Percentiles rank a stretch among this genome's conserved stretches.
These are phyloP conservation scores for Esox masquinongy DNA, from an alignment of 2,797 vertebrate genomes.

Conservation along the genomic window DNA sequence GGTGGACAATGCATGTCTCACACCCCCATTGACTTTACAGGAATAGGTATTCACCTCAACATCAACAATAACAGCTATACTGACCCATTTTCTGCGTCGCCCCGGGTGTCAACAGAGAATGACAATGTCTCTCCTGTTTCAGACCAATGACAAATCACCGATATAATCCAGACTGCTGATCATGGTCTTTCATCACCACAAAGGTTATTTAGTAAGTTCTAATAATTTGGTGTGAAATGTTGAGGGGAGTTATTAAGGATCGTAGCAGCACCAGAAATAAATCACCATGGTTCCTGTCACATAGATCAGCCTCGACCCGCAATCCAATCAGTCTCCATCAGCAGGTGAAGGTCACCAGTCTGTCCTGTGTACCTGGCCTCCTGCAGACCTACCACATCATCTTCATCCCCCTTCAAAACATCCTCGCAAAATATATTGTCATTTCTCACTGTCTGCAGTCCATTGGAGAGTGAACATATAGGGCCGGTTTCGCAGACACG, in stretches of 20 bases:
- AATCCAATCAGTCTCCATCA: constrained; percentile 50
- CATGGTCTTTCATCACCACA: constrained; percentile 39
- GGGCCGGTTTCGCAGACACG: not conserved
- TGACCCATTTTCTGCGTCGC: constrained; percentile 18
- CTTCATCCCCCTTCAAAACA: constrained; percentile 31
- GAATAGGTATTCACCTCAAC: constrained; percentile 34
- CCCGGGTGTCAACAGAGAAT: constrained; percentile 21
- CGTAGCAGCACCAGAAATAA: constrained; percentile 41
- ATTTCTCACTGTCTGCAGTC: not conserved
- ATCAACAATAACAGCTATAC: constrained; percentile 34
- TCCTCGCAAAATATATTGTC: not conserved
- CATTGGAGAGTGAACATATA: not conserved
- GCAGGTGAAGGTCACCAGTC: constrained; percentile 62
- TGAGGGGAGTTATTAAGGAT: constrained; percentile 25
- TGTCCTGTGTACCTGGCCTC: constrained; percentile 50
- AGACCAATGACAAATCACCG: constrained; percentile 19
- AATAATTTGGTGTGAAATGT: constrained; percentile 25
- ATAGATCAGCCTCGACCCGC: constrained; percentile 38
- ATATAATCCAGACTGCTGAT: constrained; percentile 33
- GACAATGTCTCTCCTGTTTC: constrained; percentile 13
- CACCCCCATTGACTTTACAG: constrained; percentile 32
- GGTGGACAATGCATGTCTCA: constrained; percentile 35
- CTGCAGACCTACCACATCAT: constrained; percentile 34
- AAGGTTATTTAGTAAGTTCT: constrained; percentile 35
- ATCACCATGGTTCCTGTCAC: constrained; percentile 32